Base-by-base conservation (phyloP, 2,113 vertebrate genomes). In the Manacus vitellinus region DNA sequence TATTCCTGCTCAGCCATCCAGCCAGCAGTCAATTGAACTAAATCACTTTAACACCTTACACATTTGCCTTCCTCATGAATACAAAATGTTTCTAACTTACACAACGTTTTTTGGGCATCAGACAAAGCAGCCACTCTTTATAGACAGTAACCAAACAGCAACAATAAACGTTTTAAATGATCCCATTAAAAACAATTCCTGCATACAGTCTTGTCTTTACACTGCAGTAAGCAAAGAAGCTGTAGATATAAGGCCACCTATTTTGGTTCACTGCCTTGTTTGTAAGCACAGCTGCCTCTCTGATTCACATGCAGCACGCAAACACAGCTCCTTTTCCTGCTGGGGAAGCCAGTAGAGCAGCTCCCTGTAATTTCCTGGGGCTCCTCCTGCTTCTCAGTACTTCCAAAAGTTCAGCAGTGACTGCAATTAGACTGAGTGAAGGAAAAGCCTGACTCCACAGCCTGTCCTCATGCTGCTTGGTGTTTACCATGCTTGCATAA, bases 1-100 rank as follows among this genome's bases (percentile, higher is more conserved):
- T 98, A 97, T 98, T 98, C 97, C 96, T 98, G 98, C 97, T 98
- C 98, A 98, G 97, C 97, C 98, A 98, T 97, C 98, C 98, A 98
- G 97, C 96, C 97, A 97, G 88, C 96, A 98, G 98, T 97, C 98
- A 98, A 98, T 97, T 97, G 97, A 97, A 97, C 98, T 98, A 98
- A 98, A 98, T 98, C 98, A 98, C 97, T 97, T 93, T 94, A 97
- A 97, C 97, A 97, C 97, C 97, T 97, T 95, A 96, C 95, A 97
- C 96, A 98, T 96, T 98, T 95, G 96, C 97, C 91, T 92, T 97
- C 97, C 97, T 98, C 98, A 98, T 98, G 98, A 98, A 98, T 98
- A 97, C 92, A 95, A 95, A 98, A 97, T 78, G 94, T 94, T 96
- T 97, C 91, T 81, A 97, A 97, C 97, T 97, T 92, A 88, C 94